phyloP scores from a whole-genome alignment of 2,113 vertebrate genomes.

The Protobothrops mucrosquamatus region DNA sequence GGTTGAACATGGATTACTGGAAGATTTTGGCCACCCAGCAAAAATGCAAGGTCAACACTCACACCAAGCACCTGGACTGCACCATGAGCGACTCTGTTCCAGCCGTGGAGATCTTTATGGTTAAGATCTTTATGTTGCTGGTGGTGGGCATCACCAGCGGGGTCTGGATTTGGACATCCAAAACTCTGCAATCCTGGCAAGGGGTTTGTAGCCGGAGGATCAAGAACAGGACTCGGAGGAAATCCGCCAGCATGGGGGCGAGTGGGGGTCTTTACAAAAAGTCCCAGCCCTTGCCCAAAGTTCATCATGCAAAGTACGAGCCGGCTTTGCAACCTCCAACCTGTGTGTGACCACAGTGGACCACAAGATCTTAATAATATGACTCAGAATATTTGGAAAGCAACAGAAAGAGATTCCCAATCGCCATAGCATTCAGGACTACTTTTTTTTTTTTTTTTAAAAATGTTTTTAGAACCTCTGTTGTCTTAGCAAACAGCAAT shows the following conservation, averaged over 20 bases:
- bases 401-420: conserved; percentile 26
- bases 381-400: background rate
- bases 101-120: conserved; percentile 94
- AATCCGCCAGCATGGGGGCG: conserved; percentile 86
- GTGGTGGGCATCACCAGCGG: conserved; percentile 97
- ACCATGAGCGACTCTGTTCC: conserved; percentile 88
- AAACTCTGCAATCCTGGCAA: conserved; percentile 97
- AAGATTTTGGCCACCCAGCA: conserved; percentile 78
- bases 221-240: conserved; percentile 83
- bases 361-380: background rate
- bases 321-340: conserved; percentile 81
- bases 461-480: background rate
- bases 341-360: conserved; percentile 78
- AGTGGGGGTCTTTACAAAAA: conserved; percentile 86
- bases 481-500: conserved; percentile 38
- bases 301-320: conserved; percentile 84
- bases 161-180: conserved; percentile 98
- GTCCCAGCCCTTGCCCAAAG: conserved; percentile 84
- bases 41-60: conserved; percentile 75
- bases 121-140: conserved; percentile 94
- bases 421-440: conserved; percentile 37
- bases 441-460: background rate
- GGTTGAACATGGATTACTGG: conserved; percentile 94
- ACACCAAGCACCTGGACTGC: conserved; percentile 78
- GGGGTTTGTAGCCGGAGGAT: conserved; percentile 87